Base-by-base conservation (phyloP, 2,888 invertebrate species). In the Chirona hameri region DNA sequence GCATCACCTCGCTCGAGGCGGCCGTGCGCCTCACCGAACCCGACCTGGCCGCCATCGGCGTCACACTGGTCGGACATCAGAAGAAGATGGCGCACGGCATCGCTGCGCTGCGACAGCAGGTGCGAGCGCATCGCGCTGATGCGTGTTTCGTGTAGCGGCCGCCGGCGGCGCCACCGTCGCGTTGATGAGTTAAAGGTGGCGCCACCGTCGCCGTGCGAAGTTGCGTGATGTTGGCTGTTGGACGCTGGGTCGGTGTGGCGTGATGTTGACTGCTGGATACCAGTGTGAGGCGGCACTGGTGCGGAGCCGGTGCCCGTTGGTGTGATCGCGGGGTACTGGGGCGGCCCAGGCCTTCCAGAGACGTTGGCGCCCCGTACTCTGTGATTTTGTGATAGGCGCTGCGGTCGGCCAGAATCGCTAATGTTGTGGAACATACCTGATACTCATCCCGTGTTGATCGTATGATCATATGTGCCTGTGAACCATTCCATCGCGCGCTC, bases 31-130 rank as follows among this genome's bases (percentile, higher is more conserved):
- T 98, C 86, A 97, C 95, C 81, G 95, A 97, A 84, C 95, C 96
- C 88, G 97, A 98, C 89, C 90, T 98, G 85, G 95, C 95, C 65
- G 94, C 95, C 85, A 91, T 98, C 87, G 98, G 98, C 81, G 95
- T 98, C 86, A 96, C 96, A 81, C 91, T 98, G 85, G 97, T 97
- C 39, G 98, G 98, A 81, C 98, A 98, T 89, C 98, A 98, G 89
- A 97, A 98, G 90, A 98, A 98, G 90, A 97, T 98, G 85, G 95
- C 96, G 93, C 95, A 95, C 90, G 95, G 95, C 90, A 94, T 96
- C 87, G 95, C 95, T 87, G 94, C 94, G 86, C 93, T 96, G 89
- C 91, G 96, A 86, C 94, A 95, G 84, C 95, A 95, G 88, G 85
- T 88, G 39, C 86, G 87, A 83, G 86, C 86, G 85, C 86, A 86